Evolutionary conservation across 2,888 invertebrate genomes (phyloP), one percentile per base, ranked within the genome.

Genomic region (Sesamia inferens): DNA sequence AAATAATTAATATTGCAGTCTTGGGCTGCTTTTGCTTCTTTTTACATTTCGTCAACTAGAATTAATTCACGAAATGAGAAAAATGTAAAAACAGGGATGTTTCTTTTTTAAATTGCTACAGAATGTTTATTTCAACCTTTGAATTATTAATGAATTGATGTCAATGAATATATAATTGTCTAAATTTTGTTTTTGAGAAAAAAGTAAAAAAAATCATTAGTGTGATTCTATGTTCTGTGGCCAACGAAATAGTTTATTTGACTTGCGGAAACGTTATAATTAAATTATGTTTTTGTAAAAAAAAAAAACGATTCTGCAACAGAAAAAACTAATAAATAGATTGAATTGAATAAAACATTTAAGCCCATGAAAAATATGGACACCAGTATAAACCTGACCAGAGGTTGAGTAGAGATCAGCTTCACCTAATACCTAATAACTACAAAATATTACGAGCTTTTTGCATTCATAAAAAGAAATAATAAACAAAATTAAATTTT

Each of bases 1-100:
- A 22, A 73, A 65, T 57, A 51, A 81, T 57, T 61, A 47, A 44
- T 13, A 57, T 44, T 59, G 31, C 58, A 68, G 31, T 31, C 31
- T 31, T 31, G 31, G 31, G 31, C 31, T 1, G 31, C 31, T 31
- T 31, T n/a, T n/a, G n/a, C n/a, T n/a, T n/a, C n/a, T n/a, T n/a
- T n/a, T n/a, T n/a, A n/a, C n/a, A n/a, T n/a, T n/a, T n/a, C n/a
- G n/a, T n/a, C n/a, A n/a, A n/a, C n/a, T n/a, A n/a, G n/a, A n/a
- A n/a, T n/a, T n/a, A n/a, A n/a, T n/a, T n/a, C n/a, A n/a, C n/a
- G n/a, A n/a, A n/a, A n/a, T n/a, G n/a, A n/a, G n/a, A n/a, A n/a
- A n/a, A n/a, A n/a, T n/a, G n/a, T n/a, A n/a, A n/a, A n/a, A n/a
- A n/a, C n/a, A n/a, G n/a, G n/a, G n/a, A n/a, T n/a, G n/a, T n/a